Percentiles rank a stretch among this genome's conserved stretches.
phyloP scores from a whole-genome alignment of 2,797 vertebrate genomes.

The Halcyon badia region DNA sequence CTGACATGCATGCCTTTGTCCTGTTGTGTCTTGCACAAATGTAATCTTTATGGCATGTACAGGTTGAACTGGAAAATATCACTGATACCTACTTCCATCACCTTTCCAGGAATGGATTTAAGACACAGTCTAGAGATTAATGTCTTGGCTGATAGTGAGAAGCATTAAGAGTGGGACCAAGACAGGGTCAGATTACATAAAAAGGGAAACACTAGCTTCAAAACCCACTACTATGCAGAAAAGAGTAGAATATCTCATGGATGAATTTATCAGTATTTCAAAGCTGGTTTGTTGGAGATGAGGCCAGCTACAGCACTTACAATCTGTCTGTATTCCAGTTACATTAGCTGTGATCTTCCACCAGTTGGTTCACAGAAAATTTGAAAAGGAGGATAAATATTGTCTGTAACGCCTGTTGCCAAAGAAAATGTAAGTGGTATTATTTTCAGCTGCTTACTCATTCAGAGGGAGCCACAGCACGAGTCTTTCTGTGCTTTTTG shows the following conservation, averaged over 20 bases:
- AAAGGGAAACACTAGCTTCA: constrained; percentile 6
- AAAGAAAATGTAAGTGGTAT: constrained; percentile 33
- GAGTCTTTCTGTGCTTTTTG: constrained; percentile 11
- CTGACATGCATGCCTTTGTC: background rate
- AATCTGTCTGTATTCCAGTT: background rate
- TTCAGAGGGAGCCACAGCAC: background rate
- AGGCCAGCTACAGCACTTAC: background rate
- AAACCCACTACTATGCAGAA: background rate
- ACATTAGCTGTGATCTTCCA: background rate
- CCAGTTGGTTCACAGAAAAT: background rate
- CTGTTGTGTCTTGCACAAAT: background rate
- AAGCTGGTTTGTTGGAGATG: background rate
- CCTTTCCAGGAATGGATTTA: constrained; percentile 9
- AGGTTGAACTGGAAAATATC: background rate
- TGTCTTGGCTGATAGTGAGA: background rate
- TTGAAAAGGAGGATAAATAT: constrained; percentile 2
- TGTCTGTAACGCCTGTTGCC: background rate
- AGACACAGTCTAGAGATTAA: background rate
- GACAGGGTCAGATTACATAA: background rate
- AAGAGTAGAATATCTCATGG: background rate
- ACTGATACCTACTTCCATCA: background rate
- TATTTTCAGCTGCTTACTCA: constrained; percentile 61
- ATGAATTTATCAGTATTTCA: background rate
- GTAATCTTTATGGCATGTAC: background rate
- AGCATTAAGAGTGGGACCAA: background rate